Evolutionary conservation across 2,797 vertebrate species (phyloP).

Genomic region (Diglossa cyanea): DNA sequence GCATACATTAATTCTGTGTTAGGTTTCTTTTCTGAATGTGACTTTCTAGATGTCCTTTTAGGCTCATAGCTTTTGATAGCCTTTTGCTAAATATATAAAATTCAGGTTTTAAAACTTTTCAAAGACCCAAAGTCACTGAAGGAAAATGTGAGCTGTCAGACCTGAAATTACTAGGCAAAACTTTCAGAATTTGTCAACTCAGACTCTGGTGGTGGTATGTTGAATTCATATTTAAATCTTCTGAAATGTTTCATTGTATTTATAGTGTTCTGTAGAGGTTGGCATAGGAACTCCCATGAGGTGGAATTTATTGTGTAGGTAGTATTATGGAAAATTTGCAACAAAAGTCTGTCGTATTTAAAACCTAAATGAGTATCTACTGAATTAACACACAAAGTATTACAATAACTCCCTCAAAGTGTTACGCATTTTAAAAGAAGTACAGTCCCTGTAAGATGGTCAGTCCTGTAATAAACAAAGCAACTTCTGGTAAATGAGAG

Average conservation of each 20-base stretch:
- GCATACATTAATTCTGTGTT: neutral
- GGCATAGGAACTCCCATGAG: neutral
- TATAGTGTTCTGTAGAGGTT: neutral
- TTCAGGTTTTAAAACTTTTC: neutral
- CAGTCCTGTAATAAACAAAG: neutral
- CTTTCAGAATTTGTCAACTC: neutral
- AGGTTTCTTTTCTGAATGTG: neutral
- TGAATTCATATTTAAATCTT: neutral
- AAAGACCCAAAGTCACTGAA: neutral
- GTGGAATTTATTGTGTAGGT: constrained; percentile 5
- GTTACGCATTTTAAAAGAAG: neutral
- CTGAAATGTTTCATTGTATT: neutral
- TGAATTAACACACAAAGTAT: neutral
- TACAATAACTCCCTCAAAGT: neutral
- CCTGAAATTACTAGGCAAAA: neutral
- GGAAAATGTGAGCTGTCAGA: neutral
- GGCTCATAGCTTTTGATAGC: neutral
- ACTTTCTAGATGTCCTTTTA: neutral
- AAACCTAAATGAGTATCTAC: neutral
- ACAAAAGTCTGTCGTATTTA: neutral
- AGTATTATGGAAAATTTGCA: neutral
- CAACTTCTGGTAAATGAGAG: neutral
- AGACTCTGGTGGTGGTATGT: neutral
- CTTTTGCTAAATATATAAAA: neutral
- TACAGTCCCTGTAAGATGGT: neutral